Percentiles rank a stretch among this genome's conserved stretches.
phyloP scores from a whole-genome alignment of 2,113 vertebrate species.

The Alosa alosa region DNA sequence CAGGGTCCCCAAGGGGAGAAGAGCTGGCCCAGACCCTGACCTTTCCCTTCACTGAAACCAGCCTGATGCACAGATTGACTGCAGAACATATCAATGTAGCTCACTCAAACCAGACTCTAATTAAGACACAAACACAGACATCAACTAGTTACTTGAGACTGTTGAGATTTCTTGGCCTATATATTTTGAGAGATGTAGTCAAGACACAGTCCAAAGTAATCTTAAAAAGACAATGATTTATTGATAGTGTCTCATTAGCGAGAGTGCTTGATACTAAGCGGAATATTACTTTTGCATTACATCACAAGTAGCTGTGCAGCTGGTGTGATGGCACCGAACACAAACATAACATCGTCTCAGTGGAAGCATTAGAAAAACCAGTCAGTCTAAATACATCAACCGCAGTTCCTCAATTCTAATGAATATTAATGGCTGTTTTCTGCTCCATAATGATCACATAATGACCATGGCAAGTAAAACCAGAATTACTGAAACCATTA shows the following conservation, averaged over 20 bases:
- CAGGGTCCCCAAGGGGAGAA: constrained; percentile 67
- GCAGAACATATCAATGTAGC: constrained; percentile 71
- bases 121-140: constrained; percentile 74
- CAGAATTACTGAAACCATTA: constrained; percentile 70
- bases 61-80: constrained; percentile 71
- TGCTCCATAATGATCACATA: constrained; percentile 74
- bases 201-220: not conserved
- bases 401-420: constrained; percentile 70
- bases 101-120: constrained; percentile 71
- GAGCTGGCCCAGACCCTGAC: constrained; percentile 70
- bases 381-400: constrained; percentile 69
- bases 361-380: constrained; percentile 50
- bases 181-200: not conserved
- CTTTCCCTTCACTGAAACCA: constrained; percentile 63
- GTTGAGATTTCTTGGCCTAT: not conserved
- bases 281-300: not conserved
- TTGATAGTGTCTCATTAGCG: not conserved
- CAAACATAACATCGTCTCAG: not conserved
- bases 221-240: constrained; percentile 18
- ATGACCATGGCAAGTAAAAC: constrained; percentile 73
- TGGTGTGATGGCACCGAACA: not conserved
- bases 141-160: not conserved
- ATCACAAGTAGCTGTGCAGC: not conserved
- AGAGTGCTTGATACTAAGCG: not conserved
- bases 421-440: constrained; percentile 76